Evolutionary conservation across 64 coral and sea anemone species (phyloP), one percentile per base, ranked within the genome.

Genomic region (Anthopleura sola): DNA sequence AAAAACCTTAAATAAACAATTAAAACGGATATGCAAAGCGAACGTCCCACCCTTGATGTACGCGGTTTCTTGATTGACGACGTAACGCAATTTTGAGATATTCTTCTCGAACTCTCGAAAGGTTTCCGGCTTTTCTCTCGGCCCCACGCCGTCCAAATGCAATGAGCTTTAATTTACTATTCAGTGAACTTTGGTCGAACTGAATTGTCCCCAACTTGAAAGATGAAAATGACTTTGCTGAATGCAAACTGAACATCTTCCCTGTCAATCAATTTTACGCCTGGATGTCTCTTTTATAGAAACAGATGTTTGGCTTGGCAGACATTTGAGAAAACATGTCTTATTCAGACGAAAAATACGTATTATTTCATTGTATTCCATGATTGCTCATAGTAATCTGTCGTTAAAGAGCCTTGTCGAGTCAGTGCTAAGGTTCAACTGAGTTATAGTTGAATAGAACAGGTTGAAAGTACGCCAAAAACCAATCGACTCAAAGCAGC

Each of bases 251-350:
- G 3, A 28, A 71, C n/a, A 15, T 2, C 29, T 71, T 17, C 0
- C 6, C 11, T 34, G 66, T 34, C 66, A 71, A 71, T 71, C 66
- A 71, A 3, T 36, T 36, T 36, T 14, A 71, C 66, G 66, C 66
- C 66, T 34, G 29, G 34, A 34, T 34, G 66, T 71, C 66, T 33
- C 29, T 32, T 71, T 71, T 71, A 17, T 71, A 4, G 66, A 71
- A 71, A 71, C 66, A 71, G 66, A 71, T 71, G 66, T 71, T 62
- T 71, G 0, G 66, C 29, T 71, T 71, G 66, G 31, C n/a, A 71
- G 29, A 34, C 31, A 34, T 71, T 15, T 71, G 26, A 71, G 28
- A 71, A 71, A 71, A 71, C 66, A 33, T 71, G 66, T 71, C 10
- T 29, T 15, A 16, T 71, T 71, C 14, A 32, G 12, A 29, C 3